Conservation (phyloP, 2,113 vertebrate genomes). For the Dromaius novaehollandiae region DNA sequence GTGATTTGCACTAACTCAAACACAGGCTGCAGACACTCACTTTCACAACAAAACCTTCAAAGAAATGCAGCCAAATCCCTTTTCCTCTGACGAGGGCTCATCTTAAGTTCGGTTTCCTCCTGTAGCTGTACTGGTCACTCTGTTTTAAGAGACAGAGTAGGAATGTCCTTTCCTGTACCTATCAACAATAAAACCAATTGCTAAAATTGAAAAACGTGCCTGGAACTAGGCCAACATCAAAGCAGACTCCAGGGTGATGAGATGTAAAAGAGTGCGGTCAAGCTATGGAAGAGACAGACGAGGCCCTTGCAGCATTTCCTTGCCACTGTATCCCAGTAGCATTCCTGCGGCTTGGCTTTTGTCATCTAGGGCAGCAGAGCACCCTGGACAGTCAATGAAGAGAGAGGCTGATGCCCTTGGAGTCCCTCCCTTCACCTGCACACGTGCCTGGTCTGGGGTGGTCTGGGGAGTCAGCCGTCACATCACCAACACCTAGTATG, state of each 20-base stretch:
- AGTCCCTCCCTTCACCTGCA: fast-evolving
- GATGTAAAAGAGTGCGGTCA: not conserved
- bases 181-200: not conserved
- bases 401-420: not conserved
- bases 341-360: not conserved
- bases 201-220: not conserved
- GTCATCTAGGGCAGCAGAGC: not conserved
- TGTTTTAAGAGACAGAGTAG: not conserved
- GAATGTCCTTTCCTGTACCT: not conserved
- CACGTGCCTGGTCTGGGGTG: not conserved
- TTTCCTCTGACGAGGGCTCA: not conserved
- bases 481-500: not conserved
- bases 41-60: not conserved
- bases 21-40: not conserved
- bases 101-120: not conserved
- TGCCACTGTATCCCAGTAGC: not conserved
- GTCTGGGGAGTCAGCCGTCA: not conserved
- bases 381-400: not conserved
- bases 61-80: not conserved
- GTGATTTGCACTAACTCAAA: not conserved
- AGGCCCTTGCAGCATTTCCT: not conserved
- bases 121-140: fast-evolving
- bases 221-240: not conserved
- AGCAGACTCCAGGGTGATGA: not conserved
- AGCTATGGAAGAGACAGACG: not conserved